Evolutionary conservation across 2,797 vertebrate genomes (phyloP).

Genomic region (Cirrhinus mrigala): DNA sequence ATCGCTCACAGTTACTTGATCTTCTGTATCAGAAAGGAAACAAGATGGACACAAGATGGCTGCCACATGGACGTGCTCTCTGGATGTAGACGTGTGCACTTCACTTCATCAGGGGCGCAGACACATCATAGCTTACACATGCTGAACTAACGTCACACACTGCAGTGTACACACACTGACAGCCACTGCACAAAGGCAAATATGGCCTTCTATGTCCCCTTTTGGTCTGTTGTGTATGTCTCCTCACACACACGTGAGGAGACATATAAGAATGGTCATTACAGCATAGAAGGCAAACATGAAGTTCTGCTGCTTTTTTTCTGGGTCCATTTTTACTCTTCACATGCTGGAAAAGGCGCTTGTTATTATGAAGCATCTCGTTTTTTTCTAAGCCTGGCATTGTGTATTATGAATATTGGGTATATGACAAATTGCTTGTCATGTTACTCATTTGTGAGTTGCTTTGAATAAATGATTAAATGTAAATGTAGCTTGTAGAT

Average conservation of each 20-base stretch:
- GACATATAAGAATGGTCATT: constrained; percentile 79
- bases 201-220: constrained; percentile 69
- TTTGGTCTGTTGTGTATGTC: neutral
- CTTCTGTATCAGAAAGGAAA: constrained; percentile 30
- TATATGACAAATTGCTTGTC: neutral
- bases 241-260: constrained; percentile 65
- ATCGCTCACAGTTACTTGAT: constrained; percentile 19
- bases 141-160: constrained; percentile 80
- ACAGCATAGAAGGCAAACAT: constrained; percentile 75
- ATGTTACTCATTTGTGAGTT: neutral
- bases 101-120: constrained; percentile 74
- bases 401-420: neutral
- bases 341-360: constrained; percentile 46
- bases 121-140: constrained; percentile 82
- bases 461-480: neutral
- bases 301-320: constrained; percentile 55
- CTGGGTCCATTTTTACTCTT: constrained; percentile 58
- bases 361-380: neutral
- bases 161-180: constrained; percentile 76
- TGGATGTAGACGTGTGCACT: constrained; percentile 61
- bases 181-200: constrained; percentile 80
- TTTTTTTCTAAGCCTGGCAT: neutral
- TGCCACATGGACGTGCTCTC: constrained; percentile 37
- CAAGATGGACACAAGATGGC: constrained; percentile 49
- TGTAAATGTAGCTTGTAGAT: neutral